Evolutionary conservation across 2,113 vertebrate species (phyloP), one percentile per base, ranked within the genome.

Genomic region (Maccullochella peelii): DNA sequence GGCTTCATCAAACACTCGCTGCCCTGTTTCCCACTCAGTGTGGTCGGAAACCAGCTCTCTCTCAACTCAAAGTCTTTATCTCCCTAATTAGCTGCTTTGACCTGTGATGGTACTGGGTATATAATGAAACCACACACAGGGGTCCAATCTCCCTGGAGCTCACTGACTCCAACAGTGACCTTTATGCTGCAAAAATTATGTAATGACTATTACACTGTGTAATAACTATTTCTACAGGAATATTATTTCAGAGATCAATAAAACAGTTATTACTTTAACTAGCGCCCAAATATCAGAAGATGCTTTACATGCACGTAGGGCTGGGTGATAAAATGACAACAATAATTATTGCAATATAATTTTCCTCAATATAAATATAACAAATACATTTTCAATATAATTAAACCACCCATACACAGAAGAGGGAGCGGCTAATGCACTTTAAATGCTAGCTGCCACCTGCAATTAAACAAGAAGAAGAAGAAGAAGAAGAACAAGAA

Each of bases 1-100:
- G 16, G 54, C 69, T n/a, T 84, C 70, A 72, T 82, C 82, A 83
- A 85, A 81, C 36, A 25, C 68, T 74, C 18, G 49, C 42, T 27
- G 49, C n/a, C 47, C 62, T 54, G 71, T 62, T 79, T 67, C n/a
- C 20, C 27, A 50, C 52, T 36, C 61, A 12, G 73, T 57, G 70
- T 16, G 71, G 14, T 82, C 20, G 16, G 62, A 77, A 61, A 42
- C n/a, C n/a, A n/a, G n/a, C 23, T 21, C 7, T 62, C 25, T 58
- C n/a, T 74, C 47, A 2, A n/a, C 54, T 49, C 44, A 63, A 79
- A 57, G 49, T 42, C 36, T 76, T 70, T 57, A 49, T 80, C 49
- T 58, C 44, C 77, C 30, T 85, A 77, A 83, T 85, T 66, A 84
- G 54, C 50, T 50, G 36, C 76, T 59, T 12, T 73, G 72, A 85